Conservation (phyloP, 2,888 invertebrate species). For the Eupithecia vulgata region DNA sequence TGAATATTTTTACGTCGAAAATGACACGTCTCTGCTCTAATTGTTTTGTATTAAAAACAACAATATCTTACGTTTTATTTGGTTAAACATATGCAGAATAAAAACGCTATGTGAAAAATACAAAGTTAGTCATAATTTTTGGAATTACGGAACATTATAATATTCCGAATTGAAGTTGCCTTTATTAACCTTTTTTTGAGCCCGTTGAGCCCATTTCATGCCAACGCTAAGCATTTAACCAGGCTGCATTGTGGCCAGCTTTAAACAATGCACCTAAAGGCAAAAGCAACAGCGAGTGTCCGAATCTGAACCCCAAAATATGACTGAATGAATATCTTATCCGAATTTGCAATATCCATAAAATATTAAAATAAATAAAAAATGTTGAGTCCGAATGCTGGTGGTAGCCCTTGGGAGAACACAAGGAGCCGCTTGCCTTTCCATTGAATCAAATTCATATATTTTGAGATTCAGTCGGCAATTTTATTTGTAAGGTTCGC, state of each 20-base stretch:
- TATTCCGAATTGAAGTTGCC: too few relatives aligned
- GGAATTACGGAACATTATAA: too few relatives aligned
- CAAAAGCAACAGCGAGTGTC: background rate
- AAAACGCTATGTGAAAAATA: too few relatives aligned
- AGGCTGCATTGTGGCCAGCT: background rate
- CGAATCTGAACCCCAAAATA: slow-evolving; percentile 43
- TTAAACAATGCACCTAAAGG: background rate
- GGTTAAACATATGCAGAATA: too few relatives aligned
- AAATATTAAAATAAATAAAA: slow-evolving; percentile 69
- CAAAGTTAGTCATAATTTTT: too few relatives aligned
- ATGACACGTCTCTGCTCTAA: too few relatives aligned
- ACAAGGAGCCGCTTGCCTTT: slow-evolving; percentile 83
- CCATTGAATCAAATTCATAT: slow-evolving; percentile 85
- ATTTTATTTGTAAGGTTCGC: slow-evolving; percentile 78
- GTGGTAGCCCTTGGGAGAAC: slow-evolving; percentile 82
- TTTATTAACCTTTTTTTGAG: too few relatives aligned
- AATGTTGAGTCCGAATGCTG: slow-evolving; percentile 67
- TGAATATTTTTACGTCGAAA: too few relatives aligned
- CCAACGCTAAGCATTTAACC: background rate
- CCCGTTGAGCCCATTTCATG: too few relatives aligned
- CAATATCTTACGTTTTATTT: too few relatives aligned
- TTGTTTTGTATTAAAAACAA: too few relatives aligned
- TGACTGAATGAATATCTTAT: slow-evolving; percentile 70
- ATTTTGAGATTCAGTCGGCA: slow-evolving; percentile 85
- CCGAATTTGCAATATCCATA: slow-evolving; percentile 66